Base-by-base conservation (phyloP, 1,140 invertebrate species). In the Helicoverpa armigera region DNA sequence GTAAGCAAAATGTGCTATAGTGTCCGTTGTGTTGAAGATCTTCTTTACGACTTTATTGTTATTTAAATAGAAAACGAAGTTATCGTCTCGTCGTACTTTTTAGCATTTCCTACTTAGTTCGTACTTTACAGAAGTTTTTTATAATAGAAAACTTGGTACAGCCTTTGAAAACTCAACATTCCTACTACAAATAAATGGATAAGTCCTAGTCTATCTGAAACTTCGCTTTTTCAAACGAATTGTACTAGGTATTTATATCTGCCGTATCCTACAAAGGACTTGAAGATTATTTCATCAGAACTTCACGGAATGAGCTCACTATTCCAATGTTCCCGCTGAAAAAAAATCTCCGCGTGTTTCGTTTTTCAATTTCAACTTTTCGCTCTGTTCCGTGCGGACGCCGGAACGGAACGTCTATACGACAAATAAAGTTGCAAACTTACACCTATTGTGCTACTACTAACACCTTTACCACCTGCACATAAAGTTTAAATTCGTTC, bases 301-400 rank as follows among this genome's bases (percentile, higher is more conserved):
- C 16, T 76, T 31, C 35, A 29, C 5, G n/a, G 31, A 61, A 75
- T 60, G 31, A 16, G 14, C 14, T 73, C 70, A 10, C 43, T 16
- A 60, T 35, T 56, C 18, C 67, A 70, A 23, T 23, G 3, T 72
- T 12, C 50, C 53, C 13, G 12, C 18, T 48, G 50, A 54, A 72
- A 72, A n/a, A 54, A 63, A 63, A 63, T 63, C 16, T 48, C 61
- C 14, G 5, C 73, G 43, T 69, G 54, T 61, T 79, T 79, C 77
- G 53, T 70, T 79, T 79, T 79, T 70, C 67, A 80, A 80, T 73
- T 61, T 18, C 54, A 80, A 80, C 69, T 80, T 65, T 43, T 54
- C 77, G 69, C 56, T 10, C 43, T 18, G 48, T 73, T 73, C 69
- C 78, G 58, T 73, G 12, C 67, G 56, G 56, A 72, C 23, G 23